Conservation (phyloP, 1,140 invertebrate genomes). For the Drosophila tristis region DNA sequence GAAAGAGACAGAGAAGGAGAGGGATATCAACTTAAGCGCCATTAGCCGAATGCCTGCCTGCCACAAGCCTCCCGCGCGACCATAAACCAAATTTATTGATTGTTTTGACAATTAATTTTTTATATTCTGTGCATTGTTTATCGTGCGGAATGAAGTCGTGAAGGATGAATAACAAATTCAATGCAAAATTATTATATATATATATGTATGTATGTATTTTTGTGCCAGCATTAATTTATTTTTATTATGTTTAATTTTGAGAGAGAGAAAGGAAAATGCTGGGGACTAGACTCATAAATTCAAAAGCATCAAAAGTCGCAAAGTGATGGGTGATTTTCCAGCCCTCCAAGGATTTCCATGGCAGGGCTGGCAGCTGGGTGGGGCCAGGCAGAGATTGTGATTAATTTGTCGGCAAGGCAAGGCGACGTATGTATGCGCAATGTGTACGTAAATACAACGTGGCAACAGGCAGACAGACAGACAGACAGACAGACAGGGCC, state of each 20-base stretch:
- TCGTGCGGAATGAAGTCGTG: conserved; percentile 4
- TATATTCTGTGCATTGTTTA: conserved; percentile 67
- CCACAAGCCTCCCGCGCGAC: conserved; percentile 49
- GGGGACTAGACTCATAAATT: conserved; percentile 59
- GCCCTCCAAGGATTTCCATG: conserved; percentile 52
- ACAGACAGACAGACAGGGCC: background rate
- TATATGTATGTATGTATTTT: conserved; percentile 24
- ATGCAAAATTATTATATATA: conserved; percentile 34
- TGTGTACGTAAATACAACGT: conserved; percentile 44
- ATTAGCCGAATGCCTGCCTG: conserved; percentile 39
- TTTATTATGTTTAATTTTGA: conserved; percentile 46
- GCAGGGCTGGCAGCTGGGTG: background rate
- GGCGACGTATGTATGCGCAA: conserved; percentile 70
- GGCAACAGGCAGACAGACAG: conserved; percentile 18
- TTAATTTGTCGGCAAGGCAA: conserved; percentile 69
- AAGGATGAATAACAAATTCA: conserved; percentile 31
- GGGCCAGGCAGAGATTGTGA: conserved; percentile 43
- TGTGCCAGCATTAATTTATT: conserved; percentile 43
- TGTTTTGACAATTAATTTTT: conserved; percentile 79
- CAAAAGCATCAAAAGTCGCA: conserved; percentile 48
- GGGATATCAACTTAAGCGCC: conserved; percentile 65
- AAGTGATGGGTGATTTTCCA: conserved; percentile 45
- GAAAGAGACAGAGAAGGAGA: conserved; percentile 31
- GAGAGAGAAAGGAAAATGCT: background rate
- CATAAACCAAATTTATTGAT: conserved; percentile 78